phyloP scores from a whole-genome alignment of 2,113 vertebrate species.

The Ictalurus furcatus region DNA sequence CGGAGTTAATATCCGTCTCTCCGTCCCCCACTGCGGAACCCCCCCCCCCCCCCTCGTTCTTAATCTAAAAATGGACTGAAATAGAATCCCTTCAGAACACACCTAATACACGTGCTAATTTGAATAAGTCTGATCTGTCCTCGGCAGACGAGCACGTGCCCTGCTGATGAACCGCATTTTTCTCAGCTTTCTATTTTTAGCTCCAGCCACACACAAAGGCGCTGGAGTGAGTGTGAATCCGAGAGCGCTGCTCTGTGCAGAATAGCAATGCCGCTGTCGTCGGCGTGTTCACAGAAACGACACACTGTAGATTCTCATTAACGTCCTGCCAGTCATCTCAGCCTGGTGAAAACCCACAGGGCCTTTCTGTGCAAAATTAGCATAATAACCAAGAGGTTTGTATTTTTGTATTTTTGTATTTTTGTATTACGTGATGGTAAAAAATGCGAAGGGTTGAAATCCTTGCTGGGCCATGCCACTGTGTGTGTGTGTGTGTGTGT shows the following conservation, averaged over 20 bases:
- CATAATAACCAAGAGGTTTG: not conserved
- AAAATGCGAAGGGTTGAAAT: not conserved
- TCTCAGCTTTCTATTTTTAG: constrained; percentile 49
- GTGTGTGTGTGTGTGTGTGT: not conserved
- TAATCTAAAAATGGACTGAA: not conserved
- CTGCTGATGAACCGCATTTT: constrained; percentile 24
- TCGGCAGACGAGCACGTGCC: not conserved
- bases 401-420: not conserved
- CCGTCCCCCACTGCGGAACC: not conserved
- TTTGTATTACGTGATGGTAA: not conserved
- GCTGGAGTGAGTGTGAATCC: not conserved
- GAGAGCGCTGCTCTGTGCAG: not conserved
- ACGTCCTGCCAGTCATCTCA: constrained; percentile 10
- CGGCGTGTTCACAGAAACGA: constrained; percentile 3
- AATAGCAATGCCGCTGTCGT: constrained; percentile 1
- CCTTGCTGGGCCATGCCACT: not conserved
- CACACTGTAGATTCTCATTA: constrained; percentile 10
- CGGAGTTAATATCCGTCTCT: not conserved
- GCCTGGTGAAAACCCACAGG: not conserved
- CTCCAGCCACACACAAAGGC: not conserved
- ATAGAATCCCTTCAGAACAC: not conserved
- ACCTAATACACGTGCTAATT: not conserved
- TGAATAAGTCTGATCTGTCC: not conserved
- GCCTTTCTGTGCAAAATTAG: not conserved
- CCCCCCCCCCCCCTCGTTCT: not conserved